Base-by-base conservation (phyloP, 2,113 vertebrate species). In the Nanorana parkeri region DNA sequence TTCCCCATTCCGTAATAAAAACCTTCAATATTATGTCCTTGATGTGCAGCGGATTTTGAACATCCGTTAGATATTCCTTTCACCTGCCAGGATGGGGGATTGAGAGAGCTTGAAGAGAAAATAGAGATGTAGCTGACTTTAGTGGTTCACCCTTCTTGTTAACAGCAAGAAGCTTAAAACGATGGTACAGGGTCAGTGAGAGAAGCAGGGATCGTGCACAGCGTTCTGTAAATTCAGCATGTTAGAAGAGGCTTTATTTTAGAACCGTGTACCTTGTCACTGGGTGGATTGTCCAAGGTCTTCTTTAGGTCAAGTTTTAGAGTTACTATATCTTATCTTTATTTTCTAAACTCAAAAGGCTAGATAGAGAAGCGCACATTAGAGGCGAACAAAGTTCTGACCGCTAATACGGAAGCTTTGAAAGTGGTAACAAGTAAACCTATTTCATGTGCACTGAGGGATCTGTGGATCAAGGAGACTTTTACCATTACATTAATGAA, bases 401-500 rank as follows among this genome's bases (percentile, higher is more conserved):
- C 79, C 36, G 15, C 20, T 56, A 66, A 65, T 55, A 65, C 26
- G 41, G 15, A 41, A 32, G 60, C 69, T 81, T 81, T 81, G 41
- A 74, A 72, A 56, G 61, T 54, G 17, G 17, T 54, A 55, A 74
- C 61, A 66, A 74, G 56, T 74, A 66, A 55, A 55, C 69, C 55
- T 73, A 73, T 81, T 54, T 81, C 65, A 73, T 73, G 51, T 74
- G 36, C 68, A 55, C 60, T 36, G 17, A 55, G 60, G 69, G 69
- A 74, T 58, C 60, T 65, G 15, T 36, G 47, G 58, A 80, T 81
- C 69, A 74, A 81, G 80, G 80, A 29, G 20, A 47, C 74, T 75
- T 73, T 73, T 56, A 41, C 68, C 41, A 81, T 81, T 74, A 82
- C 52, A 74, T 55, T 56, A 74, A 81, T 74, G 69, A 74, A 81